Evolutionary conservation across 37 sponge, comb jelly and placozoan species (phyloP).

Genomic region (Cliona cf. orientalis): DNA sequence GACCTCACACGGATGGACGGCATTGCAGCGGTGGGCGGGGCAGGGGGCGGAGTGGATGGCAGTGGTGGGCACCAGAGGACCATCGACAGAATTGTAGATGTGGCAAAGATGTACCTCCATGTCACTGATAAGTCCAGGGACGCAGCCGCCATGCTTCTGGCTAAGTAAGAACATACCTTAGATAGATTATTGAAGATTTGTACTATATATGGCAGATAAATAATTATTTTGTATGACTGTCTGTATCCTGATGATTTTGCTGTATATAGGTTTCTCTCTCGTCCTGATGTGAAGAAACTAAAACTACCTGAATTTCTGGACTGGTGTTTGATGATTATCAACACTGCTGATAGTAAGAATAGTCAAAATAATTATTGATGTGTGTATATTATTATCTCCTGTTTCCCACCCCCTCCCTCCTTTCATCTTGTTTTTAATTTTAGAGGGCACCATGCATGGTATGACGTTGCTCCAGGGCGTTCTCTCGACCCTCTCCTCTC

Average conservation of each 20-base stretch:
- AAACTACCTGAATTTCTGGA: constrained; percentile 75
- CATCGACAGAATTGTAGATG: constrained; percentile 78
- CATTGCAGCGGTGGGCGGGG: neutral
- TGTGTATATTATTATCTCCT: neutral
- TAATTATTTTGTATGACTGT: too few relatives aligned
- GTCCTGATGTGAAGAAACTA: constrained; percentile 77
- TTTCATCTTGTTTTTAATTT: too few relatives aligned
- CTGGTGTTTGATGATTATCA: constrained; percentile 52
- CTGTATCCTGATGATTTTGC: too few relatives aligned
- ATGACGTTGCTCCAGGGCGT: constrained; percentile 53
- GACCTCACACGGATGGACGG: constrained; percentile 92
- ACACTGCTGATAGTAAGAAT: constrained; percentile 40
- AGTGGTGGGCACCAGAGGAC: constrained; percentile 12
- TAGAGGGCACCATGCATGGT: constrained; percentile 6
- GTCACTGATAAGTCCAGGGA: constrained; percentile 90
- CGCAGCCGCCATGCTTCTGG: constrained; percentile 84
- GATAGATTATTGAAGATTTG: neutral
- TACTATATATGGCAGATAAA: neutral
- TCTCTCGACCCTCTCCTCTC: constrained; percentile 52
- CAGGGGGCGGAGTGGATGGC: neutral
- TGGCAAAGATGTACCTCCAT: constrained; percentile 81
- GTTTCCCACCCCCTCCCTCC: too few relatives aligned
- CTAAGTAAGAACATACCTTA: constrained; percentile 68
- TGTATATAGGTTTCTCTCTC: constrained; percentile 71
- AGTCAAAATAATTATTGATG: neutral